A percentile compares a stretch with the other conserved stretches of the same genome.
phyloP scores from a whole-genome alignment of 2,888 invertebrate genomes.

The Linnaemya vulpina region DNA sequence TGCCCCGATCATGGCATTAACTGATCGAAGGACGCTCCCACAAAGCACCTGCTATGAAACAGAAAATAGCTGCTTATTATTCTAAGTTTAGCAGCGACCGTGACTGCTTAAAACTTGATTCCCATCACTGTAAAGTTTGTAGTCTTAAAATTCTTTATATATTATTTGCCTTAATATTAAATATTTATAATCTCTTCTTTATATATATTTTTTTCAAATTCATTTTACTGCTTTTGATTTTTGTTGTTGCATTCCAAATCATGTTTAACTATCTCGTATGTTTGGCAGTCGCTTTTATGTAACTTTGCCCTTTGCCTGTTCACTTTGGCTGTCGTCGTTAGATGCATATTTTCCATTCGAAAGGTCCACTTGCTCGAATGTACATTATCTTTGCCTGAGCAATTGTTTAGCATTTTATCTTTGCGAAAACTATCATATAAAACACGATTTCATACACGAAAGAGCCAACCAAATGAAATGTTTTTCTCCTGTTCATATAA shows the following conservation, averaged over 20 bases:
- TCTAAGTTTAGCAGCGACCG: neutral
- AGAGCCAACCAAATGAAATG: neutral
- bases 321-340: conserved; percentile 60
- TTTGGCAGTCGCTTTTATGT: conserved; percentile 33
- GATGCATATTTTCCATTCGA: conserved; percentile 59
- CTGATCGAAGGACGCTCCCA: neutral
- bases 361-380: conserved; percentile 47
- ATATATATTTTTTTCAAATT: conserved; percentile 13
- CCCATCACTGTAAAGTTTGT: conserved; percentile 20
- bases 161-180: conserved; percentile 41
- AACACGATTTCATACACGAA: conserved; percentile 57
- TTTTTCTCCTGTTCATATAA: conserved; percentile 51
- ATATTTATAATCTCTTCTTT: conserved; percentile 60
- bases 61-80: neutral
- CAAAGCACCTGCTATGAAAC: neutral
- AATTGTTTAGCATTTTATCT: conserved; percentile 66
- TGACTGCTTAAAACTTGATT: neutral
- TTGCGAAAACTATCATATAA: conserved; percentile 59
- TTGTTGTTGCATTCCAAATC: conserved; percentile 37
- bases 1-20: too few relatives aligned
- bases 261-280: conserved; percentile 62
- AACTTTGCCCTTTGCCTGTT: conserved; percentile 70
- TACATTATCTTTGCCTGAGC: conserved; percentile 20
- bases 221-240: neutral
- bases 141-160: conserved; percentile 22